Conservation (phyloP, 2,797 vertebrate genomes). For the Myotis vivesi region DNA sequence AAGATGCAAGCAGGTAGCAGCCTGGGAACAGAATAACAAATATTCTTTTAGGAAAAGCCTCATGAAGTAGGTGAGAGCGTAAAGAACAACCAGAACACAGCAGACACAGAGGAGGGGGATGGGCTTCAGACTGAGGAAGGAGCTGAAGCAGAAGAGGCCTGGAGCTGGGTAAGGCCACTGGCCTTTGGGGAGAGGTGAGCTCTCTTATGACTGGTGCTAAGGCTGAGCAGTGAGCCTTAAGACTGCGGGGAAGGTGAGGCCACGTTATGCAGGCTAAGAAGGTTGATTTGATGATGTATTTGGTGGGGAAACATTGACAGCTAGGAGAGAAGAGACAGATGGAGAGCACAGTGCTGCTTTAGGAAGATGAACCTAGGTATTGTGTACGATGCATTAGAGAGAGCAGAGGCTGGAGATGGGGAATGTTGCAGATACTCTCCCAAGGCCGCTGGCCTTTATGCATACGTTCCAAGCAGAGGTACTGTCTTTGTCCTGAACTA, state of each 20-base stretch:
- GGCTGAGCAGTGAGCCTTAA: neutral
- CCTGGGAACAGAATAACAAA: neutral
- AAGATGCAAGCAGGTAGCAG: neutral
- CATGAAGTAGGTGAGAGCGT: no score
- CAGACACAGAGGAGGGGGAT: neutral
- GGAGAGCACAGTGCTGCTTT: neutral
- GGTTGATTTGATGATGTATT: neutral
- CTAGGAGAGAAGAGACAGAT: neutral
- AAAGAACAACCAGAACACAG: neutral
- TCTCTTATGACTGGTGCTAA: neutral
- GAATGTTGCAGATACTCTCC: no score
- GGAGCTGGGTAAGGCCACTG: neutral
- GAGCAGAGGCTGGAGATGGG: neutral
- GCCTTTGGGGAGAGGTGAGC: neutral
- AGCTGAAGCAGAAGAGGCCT: neutral
- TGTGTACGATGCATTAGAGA: neutral
- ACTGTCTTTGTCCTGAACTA: neutral
- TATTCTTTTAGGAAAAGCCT: neutral
- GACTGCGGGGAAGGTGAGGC: neutral
- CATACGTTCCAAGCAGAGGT: neutral
- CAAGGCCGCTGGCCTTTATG: neutral
- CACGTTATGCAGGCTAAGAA: neutral
- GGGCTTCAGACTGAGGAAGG: neutral
- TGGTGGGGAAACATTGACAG: neutral
- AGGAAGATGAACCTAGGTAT: neutral